These are phyloP conservation scores for Corythaeola cristata DNA, from an alignment of 2,113 vertebrate species.

Conservation along the genomic window DNA sequence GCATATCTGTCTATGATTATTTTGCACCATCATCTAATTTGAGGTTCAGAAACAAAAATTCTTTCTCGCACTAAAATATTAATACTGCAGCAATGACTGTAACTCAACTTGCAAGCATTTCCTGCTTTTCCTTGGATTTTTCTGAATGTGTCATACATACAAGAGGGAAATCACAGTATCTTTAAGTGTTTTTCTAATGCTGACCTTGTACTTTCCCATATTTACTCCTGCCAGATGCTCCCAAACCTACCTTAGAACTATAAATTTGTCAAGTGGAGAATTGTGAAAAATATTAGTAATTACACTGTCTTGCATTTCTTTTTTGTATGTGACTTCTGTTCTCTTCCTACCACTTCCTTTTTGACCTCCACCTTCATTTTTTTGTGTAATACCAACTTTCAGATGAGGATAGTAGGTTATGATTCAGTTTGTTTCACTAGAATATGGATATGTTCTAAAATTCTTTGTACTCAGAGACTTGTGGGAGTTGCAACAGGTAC, in stretches of 20 bases:
- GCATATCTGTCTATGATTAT: background rate
- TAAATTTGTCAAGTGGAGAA: background rate
- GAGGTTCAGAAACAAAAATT: background rate
- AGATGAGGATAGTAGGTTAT: background rate
- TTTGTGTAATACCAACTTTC: background rate
- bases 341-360: background rate
- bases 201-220: background rate
- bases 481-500: background rate
- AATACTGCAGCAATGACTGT: background rate
- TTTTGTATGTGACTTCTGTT: background rate
- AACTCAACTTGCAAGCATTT: background rate
- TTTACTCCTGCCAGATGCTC: background rate
- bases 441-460: background rate
- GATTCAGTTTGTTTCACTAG: background rate
- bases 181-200: background rate
- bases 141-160: background rate
- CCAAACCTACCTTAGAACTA: background rate
- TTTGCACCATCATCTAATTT: background rate
- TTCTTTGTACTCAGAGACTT: background rate
- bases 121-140: background rate
- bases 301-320: background rate
- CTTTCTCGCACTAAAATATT: background rate
- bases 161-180: background rate
- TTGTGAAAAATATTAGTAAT: background rate
- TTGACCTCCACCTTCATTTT: background rate